phyloP scores from a whole-genome alignment of 1,140 invertebrate genomes.

The Streblospio benedicti region DNA sequence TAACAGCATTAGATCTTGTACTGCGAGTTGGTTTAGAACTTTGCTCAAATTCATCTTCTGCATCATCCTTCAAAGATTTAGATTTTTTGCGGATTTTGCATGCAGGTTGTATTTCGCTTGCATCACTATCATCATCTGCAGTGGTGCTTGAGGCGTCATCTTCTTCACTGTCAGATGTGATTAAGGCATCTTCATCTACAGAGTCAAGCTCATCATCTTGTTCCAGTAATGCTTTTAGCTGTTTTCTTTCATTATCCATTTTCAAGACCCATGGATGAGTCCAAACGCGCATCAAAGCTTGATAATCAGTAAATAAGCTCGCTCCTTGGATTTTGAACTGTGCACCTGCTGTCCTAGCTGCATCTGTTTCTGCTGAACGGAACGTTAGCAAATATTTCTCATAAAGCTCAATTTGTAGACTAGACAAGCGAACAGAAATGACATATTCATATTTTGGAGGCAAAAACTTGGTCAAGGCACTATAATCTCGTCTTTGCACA shows the following conservation, averaged over 20 bases:
- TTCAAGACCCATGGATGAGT: slow-evolving; percentile 84
- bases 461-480: slow-evolving; percentile 78
- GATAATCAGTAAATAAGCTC: slow-evolving; percentile 75
- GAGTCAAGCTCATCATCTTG: slow-evolving; percentile 4
- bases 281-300: slow-evolving; percentile 79
- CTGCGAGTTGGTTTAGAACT: too few species aligned
- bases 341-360: slow-evolving; percentile 11
- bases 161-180: too few species aligned
- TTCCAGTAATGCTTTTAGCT: background rate
- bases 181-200: background rate
- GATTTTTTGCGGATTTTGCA: too few species aligned
- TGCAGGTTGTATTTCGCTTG: too few species aligned
- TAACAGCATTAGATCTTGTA: too few species aligned
- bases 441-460: slow-evolving; percentile 94
- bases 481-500: slow-evolving; percentile 86
- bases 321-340: slow-evolving; percentile 25
- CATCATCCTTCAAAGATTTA: too few species aligned
- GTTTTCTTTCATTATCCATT: slow-evolving; percentile 44
- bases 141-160: too few species aligned
- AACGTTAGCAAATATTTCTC: slow-evolving; percentile 50
- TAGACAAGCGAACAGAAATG: slow-evolving; percentile 71
- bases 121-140: too few species aligned
- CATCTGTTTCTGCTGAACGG: slow-evolving; percentile 2
- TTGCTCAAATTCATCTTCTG: too few species aligned
- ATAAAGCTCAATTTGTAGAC: slow-evolving; percentile 73